These are phyloP conservation scores for Corythaeola cristata DNA, from an alignment of 2,113 vertebrate species.

Conservation along the genomic window DNA sequence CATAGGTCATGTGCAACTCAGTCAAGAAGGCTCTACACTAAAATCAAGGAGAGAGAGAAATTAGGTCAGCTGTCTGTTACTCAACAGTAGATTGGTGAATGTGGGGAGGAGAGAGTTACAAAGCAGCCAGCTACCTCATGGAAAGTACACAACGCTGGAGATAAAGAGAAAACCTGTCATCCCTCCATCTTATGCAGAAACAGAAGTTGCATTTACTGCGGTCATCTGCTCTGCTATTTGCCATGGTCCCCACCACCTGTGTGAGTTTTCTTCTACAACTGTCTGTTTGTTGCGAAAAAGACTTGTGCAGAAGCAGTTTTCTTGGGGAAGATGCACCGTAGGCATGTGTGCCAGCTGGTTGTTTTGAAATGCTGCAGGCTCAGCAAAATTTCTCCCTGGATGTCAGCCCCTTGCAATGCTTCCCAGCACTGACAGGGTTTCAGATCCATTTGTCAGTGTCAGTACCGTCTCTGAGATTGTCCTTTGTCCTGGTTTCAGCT, in stretches of 20 bases:
- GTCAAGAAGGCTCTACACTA: not conserved
- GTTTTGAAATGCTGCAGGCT: not conserved
- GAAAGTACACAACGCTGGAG: not conserved
- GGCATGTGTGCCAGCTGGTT: not conserved
- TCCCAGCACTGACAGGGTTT: not conserved
- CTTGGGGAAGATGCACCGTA: not conserved
- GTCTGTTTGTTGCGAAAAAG: not conserved
- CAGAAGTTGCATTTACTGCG: not conserved
- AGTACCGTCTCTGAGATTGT: not conserved
- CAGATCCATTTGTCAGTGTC: not conserved
- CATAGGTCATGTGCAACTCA: not conserved
- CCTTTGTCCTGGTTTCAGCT: not conserved
- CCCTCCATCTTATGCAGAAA: not conserved
- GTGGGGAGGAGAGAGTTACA: not conserved
- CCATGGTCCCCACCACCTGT: not conserved
- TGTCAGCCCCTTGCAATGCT: not conserved
- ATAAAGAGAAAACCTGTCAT: not conserved
- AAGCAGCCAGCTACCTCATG: not conserved
- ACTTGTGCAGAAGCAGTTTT: not conserved
- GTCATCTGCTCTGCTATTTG: not conserved
- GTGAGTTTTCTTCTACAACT: not conserved
- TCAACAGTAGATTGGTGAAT: not conserved
- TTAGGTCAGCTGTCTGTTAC: not conserved
- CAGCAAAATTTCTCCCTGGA: not conserved
- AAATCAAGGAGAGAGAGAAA: not conserved